Conservation (phyloP, 2,888 invertebrate species). For the Cephus rjabovi region DNA sequence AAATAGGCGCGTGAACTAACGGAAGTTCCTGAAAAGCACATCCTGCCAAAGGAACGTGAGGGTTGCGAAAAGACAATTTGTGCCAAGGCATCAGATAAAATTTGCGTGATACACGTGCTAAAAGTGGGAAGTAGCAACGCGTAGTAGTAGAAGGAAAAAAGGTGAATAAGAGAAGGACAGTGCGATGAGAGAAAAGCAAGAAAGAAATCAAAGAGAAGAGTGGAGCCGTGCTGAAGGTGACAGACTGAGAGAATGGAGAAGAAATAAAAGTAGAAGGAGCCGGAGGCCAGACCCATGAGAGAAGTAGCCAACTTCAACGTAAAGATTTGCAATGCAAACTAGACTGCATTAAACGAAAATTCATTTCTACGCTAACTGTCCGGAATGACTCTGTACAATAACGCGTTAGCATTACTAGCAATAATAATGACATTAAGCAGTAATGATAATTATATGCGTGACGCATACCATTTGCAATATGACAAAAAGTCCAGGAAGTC, state of each 20-base stretch:
- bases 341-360: conserved; percentile 63
- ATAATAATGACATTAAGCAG: conserved; percentile 34
- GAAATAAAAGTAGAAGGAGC: background rate
- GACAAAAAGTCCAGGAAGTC: background rate
- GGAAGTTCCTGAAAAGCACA: background rate
- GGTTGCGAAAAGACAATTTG: background rate
- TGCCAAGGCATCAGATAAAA: conserved; percentile 10
- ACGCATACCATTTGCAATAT: background rate
- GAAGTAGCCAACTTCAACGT: conserved; percentile 22
- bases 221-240: background rate
- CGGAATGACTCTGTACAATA: conserved; percentile 30
- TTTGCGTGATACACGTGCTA: conserved; percentile 17
- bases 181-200: conserved; percentile 30
- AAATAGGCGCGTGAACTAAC: background rate
- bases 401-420: conserved; percentile 41
- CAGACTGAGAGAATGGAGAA: background rate
- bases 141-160: conserved; percentile 27
- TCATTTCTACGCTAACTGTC: conserved; percentile 62
- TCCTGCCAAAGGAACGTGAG: background rate
- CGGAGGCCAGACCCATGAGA: conserved; percentile 9
- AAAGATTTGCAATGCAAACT: conserved; percentile 64
- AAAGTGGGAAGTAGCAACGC: conserved; percentile 4
- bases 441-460: background rate
- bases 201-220: conserved; percentile 27
- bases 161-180: conserved; percentile 23